Base-by-base conservation (phyloP, 2,797 vertebrate species). In the Notoglanidium macrostoma region DNA sequence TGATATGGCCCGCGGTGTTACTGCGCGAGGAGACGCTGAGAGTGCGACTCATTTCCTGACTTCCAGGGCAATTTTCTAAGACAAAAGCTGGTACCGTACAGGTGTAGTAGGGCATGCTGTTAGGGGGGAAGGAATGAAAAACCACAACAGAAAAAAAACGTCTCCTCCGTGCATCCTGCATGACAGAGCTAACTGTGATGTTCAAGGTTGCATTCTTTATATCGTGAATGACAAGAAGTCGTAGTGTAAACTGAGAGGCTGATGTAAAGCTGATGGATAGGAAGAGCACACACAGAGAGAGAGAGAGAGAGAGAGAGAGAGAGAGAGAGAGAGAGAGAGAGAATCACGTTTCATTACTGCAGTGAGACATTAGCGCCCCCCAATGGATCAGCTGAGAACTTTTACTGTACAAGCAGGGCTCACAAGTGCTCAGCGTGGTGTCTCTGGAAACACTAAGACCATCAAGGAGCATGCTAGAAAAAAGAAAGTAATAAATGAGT, bases 361-460 rank as follows among this genome's bases (percentile, higher is more conserved):
- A 49, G 80, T 95, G 96, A 96, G 93, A 91, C 97, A 94, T 94
- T 96, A 96, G 96, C 96, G 94, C 97, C 98, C 97, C 96, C 97
- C 97, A 95, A 97, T 96, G 98, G 93, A 91, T 15, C 0, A 49
- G 68, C 8, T n/a, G 29, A 46, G 55, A 68, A 84, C 54, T 44
- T 46, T 0, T 40, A 49, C 46, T 49, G 46, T 49, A 23, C 32
- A 40, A 12, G 21, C 54, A 29, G 70, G 12, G 49, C 6, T 76
- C 5, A 40, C 15, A n/a, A 14, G 9, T 54, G n/a, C 9, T 55
- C 77, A 79, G 32, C 7, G 76, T 55, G 74, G 51, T 10, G n/a
- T 76, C 11, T 26, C 4, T 26, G 6, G 23, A 72, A 72, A 44
- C 68, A 72, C 32, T 10, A 46, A 49, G 21, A 15, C 49, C 46